Evolutionary conservation across 2,797 vertebrate genomes (phyloP).

Genomic region (Anableps anableps): DNA sequence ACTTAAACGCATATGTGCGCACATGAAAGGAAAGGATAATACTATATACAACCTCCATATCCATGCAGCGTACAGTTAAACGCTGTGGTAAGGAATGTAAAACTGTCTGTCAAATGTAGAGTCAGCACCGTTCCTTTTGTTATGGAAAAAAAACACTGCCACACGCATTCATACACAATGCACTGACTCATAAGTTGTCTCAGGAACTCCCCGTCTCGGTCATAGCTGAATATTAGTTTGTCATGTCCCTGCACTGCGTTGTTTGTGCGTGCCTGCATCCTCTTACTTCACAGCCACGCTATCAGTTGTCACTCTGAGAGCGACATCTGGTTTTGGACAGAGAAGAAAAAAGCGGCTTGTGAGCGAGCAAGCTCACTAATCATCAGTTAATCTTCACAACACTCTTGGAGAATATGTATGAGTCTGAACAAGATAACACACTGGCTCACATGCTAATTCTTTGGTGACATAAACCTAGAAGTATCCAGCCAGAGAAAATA

Average conservation of each 20-base stretch:
- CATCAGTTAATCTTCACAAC: constrained; percentile 41
- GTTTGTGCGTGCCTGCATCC: not conserved
- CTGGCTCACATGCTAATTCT: constrained; percentile 33
- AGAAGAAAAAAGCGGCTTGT: constrained; percentile 21
- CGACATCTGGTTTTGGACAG: constrained; percentile 35
- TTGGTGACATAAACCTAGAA: constrained; percentile 42
- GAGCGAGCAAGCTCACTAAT: constrained; percentile 17
- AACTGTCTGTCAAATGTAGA: constrained; percentile 62
- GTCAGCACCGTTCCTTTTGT: constrained; percentile 60
- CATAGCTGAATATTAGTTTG: constrained; percentile 40
- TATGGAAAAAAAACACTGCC: constrained; percentile 58
- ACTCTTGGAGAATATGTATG: constrained; percentile 26
- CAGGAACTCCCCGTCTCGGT: constrained; percentile 31
- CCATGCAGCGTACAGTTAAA: constrained; percentile 35
- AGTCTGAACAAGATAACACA: constrained; percentile 49
- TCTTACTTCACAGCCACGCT: constrained; percentile 17
- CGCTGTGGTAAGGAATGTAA: constrained; percentile 56
- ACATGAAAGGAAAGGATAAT: constrained; percentile 30
- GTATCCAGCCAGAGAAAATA: constrained; percentile 23
- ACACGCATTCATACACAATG: constrained; percentile 40
- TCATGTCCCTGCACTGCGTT: constrained; percentile 11
- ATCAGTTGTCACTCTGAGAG: constrained; percentile 32
- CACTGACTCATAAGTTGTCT: constrained; percentile 40
- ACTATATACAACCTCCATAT: constrained; percentile 17
- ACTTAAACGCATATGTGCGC: constrained; percentile 19